Conservation (phyloP, 2,113 vertebrate genomes). For the Dasyornis broadbenti region DNA sequence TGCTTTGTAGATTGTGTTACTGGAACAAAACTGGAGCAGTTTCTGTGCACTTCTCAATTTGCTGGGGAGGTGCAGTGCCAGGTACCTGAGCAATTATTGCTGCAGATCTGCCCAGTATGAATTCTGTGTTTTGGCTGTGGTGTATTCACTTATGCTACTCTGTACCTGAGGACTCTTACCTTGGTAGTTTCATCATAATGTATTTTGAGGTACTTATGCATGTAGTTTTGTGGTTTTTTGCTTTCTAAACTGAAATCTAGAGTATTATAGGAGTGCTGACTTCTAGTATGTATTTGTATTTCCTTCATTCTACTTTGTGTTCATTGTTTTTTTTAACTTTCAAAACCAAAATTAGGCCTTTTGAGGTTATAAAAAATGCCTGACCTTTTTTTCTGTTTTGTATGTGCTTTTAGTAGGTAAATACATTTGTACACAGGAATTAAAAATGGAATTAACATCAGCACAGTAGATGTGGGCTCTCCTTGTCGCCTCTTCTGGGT, state of each 20-base stretch:
- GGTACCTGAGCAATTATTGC: background rate
- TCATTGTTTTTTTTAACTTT: background rate
- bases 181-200: background rate
- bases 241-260: background rate
- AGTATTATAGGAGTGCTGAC: background rate
- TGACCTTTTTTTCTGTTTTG: background rate
- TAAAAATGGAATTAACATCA: background rate
- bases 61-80: background rate
- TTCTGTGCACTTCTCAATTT: background rate
- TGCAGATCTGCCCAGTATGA: background rate
- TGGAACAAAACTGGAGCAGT: background rate
- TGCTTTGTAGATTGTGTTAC: background rate
- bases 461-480: background rate
- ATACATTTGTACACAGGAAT: background rate
- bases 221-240: background rate
- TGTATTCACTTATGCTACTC: background rate
- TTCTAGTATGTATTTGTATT: background rate
- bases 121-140: background rate
- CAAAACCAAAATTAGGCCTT: background rate
- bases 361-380: background rate
- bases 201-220: background rate
- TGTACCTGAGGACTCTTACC: background rate
- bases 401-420: background rate
- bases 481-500: background rate
- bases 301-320: background rate